Percentiles rank a stretch among this genome's conserved stretches.
Evolutionary conservation across 2,888 invertebrate species (phyloP).

Genomic region (Liodrosophila aerea): DNA sequence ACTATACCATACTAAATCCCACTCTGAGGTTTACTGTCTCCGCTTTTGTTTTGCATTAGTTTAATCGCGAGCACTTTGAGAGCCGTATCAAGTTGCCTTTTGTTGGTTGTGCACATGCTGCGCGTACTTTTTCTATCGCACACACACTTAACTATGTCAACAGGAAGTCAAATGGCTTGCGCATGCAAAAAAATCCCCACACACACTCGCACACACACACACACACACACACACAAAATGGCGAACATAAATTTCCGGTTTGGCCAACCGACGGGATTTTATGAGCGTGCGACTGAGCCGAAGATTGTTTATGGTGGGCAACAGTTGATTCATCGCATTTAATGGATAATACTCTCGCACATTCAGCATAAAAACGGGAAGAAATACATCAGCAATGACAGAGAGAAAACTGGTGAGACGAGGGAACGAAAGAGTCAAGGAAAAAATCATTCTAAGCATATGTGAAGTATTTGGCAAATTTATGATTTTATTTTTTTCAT

Average conservation of each 20-base stretch:
- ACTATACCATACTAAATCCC: too few species aligned
- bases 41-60: constrained; percentile 3
- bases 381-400: constrained; percentile 32
- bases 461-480: constrained; percentile 11
- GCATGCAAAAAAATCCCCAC: constrained; percentile 26
- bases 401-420: not conserved
- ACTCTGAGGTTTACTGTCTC: too few species aligned
- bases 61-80: constrained; percentile 13
- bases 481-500: constrained; percentile 8
- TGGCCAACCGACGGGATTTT: constrained; percentile 59
- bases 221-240: constrained; percentile 57
- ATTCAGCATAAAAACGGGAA: constrained; percentile 37
- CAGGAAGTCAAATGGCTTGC: constrained; percentile 66
- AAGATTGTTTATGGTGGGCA: constrained; percentile 74
- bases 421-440: not conserved
- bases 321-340: constrained; percentile 75
- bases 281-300: constrained; percentile 61
- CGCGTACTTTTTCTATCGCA: constrained; percentile 20
- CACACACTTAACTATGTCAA: constrained; percentile 64
- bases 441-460: constrained; percentile 17
- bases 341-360: constrained; percentile 65
- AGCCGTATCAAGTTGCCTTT: constrained; percentile 30
- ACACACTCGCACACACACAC: constrained; percentile 7
- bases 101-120: constrained; percentile 18
- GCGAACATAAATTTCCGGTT: constrained; percentile 71